These are phyloP conservation scores for Pantelozetes paolii DNA, from an alignment of 2,888 invertebrate genomes.

Conservation along the genomic window DNA sequence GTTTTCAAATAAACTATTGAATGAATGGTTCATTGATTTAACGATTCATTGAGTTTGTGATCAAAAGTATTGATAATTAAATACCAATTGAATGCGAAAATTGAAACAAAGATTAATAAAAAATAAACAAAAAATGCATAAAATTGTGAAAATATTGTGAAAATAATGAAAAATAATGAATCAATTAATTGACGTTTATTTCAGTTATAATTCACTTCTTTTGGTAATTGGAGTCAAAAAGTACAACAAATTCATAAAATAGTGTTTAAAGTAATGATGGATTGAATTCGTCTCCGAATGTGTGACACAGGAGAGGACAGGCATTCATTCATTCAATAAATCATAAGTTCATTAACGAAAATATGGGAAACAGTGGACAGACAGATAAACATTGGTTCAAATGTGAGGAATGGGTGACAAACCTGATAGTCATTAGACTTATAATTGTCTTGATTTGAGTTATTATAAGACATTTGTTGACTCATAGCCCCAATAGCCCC, in stretches of 20 bases:
- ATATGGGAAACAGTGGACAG: background rate
- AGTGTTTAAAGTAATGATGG: background rate
- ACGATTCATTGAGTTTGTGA: background rate
- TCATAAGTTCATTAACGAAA: background rate
- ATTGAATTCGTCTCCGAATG: background rate
- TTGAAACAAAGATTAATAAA: background rate
- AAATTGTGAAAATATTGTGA: background rate
- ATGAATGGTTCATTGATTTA: background rate
- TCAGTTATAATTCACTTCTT: background rate
- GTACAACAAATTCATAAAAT: too few species aligned
- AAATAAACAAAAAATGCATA: background rate
- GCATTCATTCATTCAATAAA: background rate
- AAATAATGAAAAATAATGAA: background rate
- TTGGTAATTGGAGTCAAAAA: background rate
- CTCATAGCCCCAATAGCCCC: constrained; percentile 21
- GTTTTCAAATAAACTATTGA: background rate
- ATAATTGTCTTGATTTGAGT: background rate
- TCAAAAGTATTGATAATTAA: constrained; percentile 7
- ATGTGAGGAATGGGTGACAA: background rate
- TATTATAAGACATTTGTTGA: constrained; percentile 27
- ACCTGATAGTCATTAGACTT: constrained; percentile 27
- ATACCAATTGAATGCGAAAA: background rate
- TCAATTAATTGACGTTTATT: background rate
- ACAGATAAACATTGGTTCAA: background rate
- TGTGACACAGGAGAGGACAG: constrained; percentile 5